phyloP scores from a whole-genome alignment of 2,797 vertebrate species.

The Staurois parvus region DNA sequence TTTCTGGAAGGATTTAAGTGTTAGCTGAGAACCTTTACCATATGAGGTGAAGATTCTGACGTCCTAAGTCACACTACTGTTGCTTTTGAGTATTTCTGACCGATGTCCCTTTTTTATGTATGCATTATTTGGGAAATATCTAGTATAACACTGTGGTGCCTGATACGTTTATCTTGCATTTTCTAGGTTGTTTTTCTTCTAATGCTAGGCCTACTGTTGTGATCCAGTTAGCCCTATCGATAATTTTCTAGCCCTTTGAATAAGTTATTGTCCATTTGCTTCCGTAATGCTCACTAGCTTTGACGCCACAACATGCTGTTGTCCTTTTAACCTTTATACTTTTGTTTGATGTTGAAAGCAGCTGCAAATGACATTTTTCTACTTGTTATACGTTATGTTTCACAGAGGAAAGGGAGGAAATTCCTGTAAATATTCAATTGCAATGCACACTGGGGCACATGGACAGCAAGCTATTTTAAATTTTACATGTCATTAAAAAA shows the following conservation, averaged over 20 bases:
- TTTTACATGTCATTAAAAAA: no score
- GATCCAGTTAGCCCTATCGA: background rate
- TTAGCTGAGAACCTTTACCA: no score
- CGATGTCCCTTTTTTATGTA: no score
- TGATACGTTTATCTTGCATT: background rate
- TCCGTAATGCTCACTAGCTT: constrained; percentile 20
- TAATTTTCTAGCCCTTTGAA: constrained; percentile 14
- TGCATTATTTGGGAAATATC: background rate
- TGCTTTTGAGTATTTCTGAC: no score
- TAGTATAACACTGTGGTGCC: background rate
- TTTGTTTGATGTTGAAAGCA: constrained; percentile 34
- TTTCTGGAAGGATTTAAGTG: no score
- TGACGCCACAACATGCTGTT: constrained; percentile 25
- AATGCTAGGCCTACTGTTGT: background rate
- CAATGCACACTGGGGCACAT: background rate
- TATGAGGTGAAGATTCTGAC: no score
- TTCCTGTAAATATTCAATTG: constrained; percentile 15
- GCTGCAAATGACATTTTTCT: constrained; percentile 40
- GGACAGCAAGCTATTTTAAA: no score
- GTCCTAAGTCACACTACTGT: no score
- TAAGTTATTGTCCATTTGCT: constrained; percentile 25
- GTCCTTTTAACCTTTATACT: constrained; percentile 20
- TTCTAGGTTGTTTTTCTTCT: background rate
- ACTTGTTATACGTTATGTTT: constrained; percentile 5
- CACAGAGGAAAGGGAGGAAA: constrained; percentile 34